Evolutionary conservation across 2,113 vertebrate genomes (phyloP), one percentile per base, ranked within the genome.

Genomic region (Dipodomys ordii): DNA sequence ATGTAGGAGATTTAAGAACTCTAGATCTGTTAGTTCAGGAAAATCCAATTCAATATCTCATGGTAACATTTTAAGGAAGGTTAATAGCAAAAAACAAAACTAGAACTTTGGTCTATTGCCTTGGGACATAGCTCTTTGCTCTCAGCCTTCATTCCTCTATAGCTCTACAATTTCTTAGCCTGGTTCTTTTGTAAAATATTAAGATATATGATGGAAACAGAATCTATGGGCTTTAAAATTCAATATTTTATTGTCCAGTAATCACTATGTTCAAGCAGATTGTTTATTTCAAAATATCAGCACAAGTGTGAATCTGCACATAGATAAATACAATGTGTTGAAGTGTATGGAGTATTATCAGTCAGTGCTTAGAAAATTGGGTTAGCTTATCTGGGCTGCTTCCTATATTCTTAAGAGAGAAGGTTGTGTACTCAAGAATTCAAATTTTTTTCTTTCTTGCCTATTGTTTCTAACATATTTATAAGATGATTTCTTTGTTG

Each of bases 61-160:
- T 83, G 27, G 25, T 39, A 35, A 67, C 16, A 79, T 88, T 46
- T 62, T 28, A 91, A 83, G 25, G 46, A 46, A 8, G 3, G 2
- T 88, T 74, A 91, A 27, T 60, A 86, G 60, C 23, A 94, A 96
- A 78, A 46, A 49, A 49, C 53, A 68, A 90, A 27, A 90, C 46
- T 84, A 94, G 60, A 91, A 88, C 15, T 13, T 83, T 92, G 64
- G 4, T 68, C 49, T 92, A 44, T 86, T 77, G 9, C 79, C 67
- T 44, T 78, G 69, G 20, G 8, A 49, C 22, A 60, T 6, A 73
- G 57, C 71, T 80, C 49, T 84, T 87, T 87, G 46, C 12, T 67
- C 23, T 91, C 84, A 35, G 49, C 27, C 30, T 77, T 83, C 71
- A 80, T 72, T 91, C 27, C 65, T 68, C 7, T 32, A 27, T 46